Base-by-base conservation (phyloP, 2,797 vertebrate genomes). In the Malacoctenus gilli region DNA sequence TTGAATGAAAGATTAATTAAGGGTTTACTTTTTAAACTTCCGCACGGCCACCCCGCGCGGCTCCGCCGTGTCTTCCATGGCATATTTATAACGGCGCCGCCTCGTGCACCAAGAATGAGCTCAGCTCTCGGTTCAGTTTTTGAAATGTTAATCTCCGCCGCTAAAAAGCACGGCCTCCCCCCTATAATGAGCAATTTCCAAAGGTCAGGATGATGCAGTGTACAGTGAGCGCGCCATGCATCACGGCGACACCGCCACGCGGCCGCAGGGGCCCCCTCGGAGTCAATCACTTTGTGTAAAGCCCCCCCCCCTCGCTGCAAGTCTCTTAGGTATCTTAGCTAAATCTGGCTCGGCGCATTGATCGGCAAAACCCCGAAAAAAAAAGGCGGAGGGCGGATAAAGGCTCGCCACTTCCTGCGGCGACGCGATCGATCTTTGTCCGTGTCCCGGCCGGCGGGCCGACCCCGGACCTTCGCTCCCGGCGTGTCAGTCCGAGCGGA, bases 361-460 rank as follows among this genome's bases (percentile, higher is more conserved):
- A 86, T 83, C 71, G 34, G 51, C 13, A 22, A 53, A 49, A 57
- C 59, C 68, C 79, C n/a, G n/a, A n/a, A n/a, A n/a, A n/a, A n/a
- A n/a, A n/a, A 73, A 67, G 71, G 59, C 31, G 46, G 32, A 41
- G 59, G 70, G 41, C 53, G 36, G 57, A 80, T 76, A 68, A 84
- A 72, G 73, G 72, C 63, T 71, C 53, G 67, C 60, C 68, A 64
- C 79, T 76, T 82, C 80, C 62, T 70, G 70, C 42, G 50, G 68
- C 79, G 77, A 72, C 77, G 66, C 49, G 32, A 87, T 85, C 69
- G 51, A 80, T 85, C 30, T 38, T 52, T 75, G 83, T 87, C 74
- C n/a, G n/a, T n/a, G n/a, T n/a, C n/a, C n/a, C n/a, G n/a, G n/a
- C n/a, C n/a, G n/a, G n/a, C n/a, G n/a, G n/a, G n/a, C n/a, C n/a